phyloP scores from a whole-genome alignment of 1,140 invertebrate species.

The Macrocentrus cingulum region DNA sequence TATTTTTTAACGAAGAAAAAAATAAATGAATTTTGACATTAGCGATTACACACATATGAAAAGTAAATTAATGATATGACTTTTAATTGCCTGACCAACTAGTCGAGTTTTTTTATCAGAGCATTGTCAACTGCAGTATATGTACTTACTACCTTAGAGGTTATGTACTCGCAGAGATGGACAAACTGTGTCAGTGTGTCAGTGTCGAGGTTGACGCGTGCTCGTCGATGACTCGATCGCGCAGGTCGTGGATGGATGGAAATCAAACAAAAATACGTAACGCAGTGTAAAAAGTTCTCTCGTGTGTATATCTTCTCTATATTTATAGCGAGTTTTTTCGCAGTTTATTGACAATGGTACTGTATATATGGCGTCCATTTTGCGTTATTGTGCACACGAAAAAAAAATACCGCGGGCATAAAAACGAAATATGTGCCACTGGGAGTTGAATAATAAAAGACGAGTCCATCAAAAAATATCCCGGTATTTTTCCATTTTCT shows the following conservation, averaged over 20 bases:
- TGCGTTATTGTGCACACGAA: too few species aligned
- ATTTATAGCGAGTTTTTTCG: too few species aligned
- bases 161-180: conserved; percentile 26
- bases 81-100: background rate
- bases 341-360: too few species aligned
- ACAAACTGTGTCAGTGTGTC: conserved; percentile 52
- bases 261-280: background rate
- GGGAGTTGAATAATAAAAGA: too few species aligned
- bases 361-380: too few species aligned
- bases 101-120: background rate
- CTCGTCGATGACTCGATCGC: conserved; percentile 36
- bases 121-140: background rate
- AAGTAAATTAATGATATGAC: background rate
- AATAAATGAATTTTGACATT: too few species aligned
- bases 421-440: too few species aligned
- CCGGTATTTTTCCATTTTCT: too few species aligned
- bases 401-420: too few species aligned
- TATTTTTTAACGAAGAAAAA: too few species aligned
- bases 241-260: background rate
- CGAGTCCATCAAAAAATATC: too few species aligned
- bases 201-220: conserved; percentile 43
- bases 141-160: background rate
- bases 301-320: too few species aligned
- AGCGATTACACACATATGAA: background rate
- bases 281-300: background rate